Conservation (phyloP, 1,140 invertebrate species). For the Pseudobourletiella spinata region DNA sequence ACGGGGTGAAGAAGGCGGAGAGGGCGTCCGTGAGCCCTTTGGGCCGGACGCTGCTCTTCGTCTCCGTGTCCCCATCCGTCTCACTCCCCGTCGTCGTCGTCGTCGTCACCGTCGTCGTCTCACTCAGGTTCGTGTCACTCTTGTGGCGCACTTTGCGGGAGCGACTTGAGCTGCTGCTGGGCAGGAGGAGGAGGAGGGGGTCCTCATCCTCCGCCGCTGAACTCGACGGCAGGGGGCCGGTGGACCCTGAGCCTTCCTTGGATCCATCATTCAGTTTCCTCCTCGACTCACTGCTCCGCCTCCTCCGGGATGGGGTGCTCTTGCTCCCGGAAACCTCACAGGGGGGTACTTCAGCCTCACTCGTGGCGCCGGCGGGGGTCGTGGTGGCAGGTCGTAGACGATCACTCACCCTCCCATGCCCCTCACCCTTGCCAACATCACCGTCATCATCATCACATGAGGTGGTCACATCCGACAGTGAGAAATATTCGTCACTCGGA, state of each 20-base stretch:
- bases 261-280: background rate
- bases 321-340: too few relatives aligned
- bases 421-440: background rate
- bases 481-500: background rate
- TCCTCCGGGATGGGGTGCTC: too few relatives aligned
- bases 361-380: too few relatives aligned
- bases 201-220: background rate
- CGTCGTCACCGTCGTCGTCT: background rate
- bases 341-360: too few relatives aligned
- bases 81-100: conserved; percentile 8
- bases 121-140: conserved; percentile 3
- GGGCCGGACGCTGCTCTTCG: conserved; percentile 17
- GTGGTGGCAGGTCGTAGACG: too few relatives aligned
- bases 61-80: conserved; percentile 21
- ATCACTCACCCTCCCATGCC: background rate
- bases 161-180: background rate
- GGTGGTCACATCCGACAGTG: background rate
- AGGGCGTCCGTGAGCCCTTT: conserved; percentile 38
- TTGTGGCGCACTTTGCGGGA: background rate
- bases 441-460: background rate
- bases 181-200: background rate
- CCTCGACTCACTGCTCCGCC: too few relatives aligned
- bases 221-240: background rate
- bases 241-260: background rate
- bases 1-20: conserved; percentile 41